These are phyloP conservation scores for Uloborus plumipes DNA, from an alignment of 2,888 invertebrate genomes.

Conservation along the genomic window DNA sequence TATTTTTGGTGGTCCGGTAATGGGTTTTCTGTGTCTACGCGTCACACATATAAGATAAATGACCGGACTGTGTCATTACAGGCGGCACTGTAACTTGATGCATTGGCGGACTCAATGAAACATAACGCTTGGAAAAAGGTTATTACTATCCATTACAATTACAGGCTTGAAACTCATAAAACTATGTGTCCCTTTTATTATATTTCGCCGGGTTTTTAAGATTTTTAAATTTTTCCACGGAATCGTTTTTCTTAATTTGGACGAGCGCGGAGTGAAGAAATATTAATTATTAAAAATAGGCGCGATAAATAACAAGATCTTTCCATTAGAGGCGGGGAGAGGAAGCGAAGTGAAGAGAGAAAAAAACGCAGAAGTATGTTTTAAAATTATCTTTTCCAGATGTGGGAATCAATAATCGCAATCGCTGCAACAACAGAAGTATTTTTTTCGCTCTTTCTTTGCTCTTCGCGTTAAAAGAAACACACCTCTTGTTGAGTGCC, in stretches of 20 bases:
- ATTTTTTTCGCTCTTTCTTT: slow-evolving; percentile 14
- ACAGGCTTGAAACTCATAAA: slow-evolving; percentile 42
- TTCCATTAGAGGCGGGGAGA: slow-evolving; percentile 31
- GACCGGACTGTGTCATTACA: slow-evolving; percentile 48
- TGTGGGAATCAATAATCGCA: slow-evolving; percentile 41
- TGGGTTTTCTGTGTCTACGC: slow-evolving; percentile 59
- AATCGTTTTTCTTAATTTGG: slow-evolving; percentile 42
- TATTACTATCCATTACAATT: slow-evolving; percentile 62
- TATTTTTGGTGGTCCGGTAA: slow-evolving; percentile 57
- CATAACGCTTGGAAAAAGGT: slow-evolving; percentile 50
- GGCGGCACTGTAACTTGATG: slow-evolving; percentile 48
- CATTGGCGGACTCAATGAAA: slow-evolving; percentile 50
- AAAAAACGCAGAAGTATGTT: slow-evolving; percentile 24
- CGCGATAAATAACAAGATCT: slow-evolving; percentile 55
- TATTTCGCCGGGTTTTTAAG: slow-evolving; percentile 10
- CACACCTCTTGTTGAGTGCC: too few species aligned
- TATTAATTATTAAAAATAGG: slow-evolving; percentile 56
- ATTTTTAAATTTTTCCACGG: slow-evolving; percentile 39
- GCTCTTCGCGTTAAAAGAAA: background rate
- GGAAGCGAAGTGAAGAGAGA: slow-evolving; percentile 6
- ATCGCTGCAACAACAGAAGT: slow-evolving; percentile 11
- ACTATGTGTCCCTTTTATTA: slow-evolving; percentile 35
- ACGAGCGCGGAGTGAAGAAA: slow-evolving; percentile 18
- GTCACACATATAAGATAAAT: slow-evolving; percentile 57
- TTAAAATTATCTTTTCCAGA: slow-evolving; percentile 38